A percentile compares a stretch with the other conserved stretches of the same genome.
These are phyloP conservation scores for Lepilemur septentrionalis DNA, from an alignment of 2,797 vertebrate genomes.

Conservation along the genomic window DNA sequence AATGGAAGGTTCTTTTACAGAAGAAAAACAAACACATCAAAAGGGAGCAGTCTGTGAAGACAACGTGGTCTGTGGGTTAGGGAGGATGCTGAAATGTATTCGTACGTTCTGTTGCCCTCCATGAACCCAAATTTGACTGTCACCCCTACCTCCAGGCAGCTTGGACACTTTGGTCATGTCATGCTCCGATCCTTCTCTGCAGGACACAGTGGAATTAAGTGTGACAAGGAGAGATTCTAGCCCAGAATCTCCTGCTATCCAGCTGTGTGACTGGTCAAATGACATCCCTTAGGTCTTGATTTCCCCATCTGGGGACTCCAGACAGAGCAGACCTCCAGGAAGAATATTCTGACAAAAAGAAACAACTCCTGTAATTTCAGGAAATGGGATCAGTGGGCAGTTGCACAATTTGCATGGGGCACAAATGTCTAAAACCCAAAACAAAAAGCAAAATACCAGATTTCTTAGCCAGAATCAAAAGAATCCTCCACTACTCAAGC, in stretches of 20 bases:
- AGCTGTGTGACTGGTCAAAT: neutral
- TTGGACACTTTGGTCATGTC: neutral
- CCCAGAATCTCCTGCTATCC: neutral
- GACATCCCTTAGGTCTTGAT: neutral
- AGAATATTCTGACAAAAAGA: neutral
- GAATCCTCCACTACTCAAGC: neutral
- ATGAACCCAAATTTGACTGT: rapidly evolving
- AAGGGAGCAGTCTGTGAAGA: neutral
- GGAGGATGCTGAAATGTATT: neutral
- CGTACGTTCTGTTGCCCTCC: rapidly evolving
- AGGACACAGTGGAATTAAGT: neutral
- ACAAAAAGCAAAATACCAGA: neutral
- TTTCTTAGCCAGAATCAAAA: neutral
- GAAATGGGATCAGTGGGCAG: neutral
- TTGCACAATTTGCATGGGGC: neutral
- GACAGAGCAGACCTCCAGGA: neutral
- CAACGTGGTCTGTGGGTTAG: neutral
- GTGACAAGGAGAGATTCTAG: neutral
- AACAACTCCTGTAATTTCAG: neutral
- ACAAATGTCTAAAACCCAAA: neutral
- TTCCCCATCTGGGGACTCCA: neutral
- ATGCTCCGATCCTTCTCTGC: neutral
- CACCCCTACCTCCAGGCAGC: too few species aligned
- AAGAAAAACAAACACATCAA: neutral
- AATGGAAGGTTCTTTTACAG: neutral